A percentile compares a stretch with the other conserved stretches of the same genome.
Evolutionary conservation across 2,888 invertebrate genomes (phyloP).

Genomic region (Mycalesis mineus): DNA sequence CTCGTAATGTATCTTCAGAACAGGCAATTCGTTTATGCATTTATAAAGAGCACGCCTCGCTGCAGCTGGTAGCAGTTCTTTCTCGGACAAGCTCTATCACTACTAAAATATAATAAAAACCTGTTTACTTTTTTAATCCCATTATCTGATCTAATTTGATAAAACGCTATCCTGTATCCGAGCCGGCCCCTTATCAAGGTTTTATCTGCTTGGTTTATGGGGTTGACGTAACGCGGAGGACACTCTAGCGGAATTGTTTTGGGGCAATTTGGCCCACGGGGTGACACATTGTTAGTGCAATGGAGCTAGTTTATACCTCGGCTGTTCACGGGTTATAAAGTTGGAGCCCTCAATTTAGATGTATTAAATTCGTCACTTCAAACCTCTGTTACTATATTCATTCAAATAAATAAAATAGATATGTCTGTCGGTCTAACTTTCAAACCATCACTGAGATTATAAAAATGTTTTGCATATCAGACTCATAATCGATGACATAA

Average conservation of each 20-base stretch:
- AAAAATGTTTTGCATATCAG: too few relatives aligned
- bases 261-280: background rate
- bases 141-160: background rate
- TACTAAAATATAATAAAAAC: too few relatives aligned
- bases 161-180: background rate
- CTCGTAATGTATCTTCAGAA: too few relatives aligned
- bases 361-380: background rate
- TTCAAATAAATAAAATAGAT: too few relatives aligned
- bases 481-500: too few relatives aligned
- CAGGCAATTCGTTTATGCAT: too few relatives aligned
- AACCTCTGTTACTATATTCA: too few relatives aligned
- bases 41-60: too few relatives aligned
- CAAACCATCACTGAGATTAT: too few relatives aligned
- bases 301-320: background rate
- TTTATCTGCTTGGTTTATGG: background rate
- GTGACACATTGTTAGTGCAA: background rate
- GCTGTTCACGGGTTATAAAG: background rate
- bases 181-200: background rate
- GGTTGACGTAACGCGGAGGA: background rate
- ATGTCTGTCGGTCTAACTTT: too few relatives aligned
- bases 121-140: background rate
- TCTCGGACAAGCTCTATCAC: too few relatives aligned
- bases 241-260: constrained; percentile 2
- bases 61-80: too few relatives aligned
- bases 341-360: background rate